Base-by-base conservation (phyloP, 2,888 invertebrate species). In the Melanotus villosus region DNA sequence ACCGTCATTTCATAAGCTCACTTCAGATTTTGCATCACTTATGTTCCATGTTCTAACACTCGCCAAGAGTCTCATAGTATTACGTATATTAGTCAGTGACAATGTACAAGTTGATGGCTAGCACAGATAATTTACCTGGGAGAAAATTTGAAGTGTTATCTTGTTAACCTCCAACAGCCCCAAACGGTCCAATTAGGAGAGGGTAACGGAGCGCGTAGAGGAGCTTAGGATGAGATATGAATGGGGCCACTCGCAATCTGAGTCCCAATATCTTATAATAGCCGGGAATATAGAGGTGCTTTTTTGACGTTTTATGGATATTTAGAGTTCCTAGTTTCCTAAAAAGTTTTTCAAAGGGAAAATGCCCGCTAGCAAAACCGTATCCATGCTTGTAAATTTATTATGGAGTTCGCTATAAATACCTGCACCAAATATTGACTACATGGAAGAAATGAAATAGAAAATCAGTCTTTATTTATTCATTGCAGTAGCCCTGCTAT, bases 161-260 rank as follows among this genome's bases (percentile, higher is more conserved):
- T 80, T 79, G 79, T 79, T 80, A 80, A 79, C 78, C 79, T 70
- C 76, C 75, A 77, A 77, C 76, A 78, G 73, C 78, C 77, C 78
- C 78, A 79, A 79, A 80, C 76, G 77, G 79, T 74, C 80, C 81
- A 81, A 81, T 81, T 81, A 81, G 79, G 77, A 68, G 75, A 73
- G 75, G 79, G 79, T 78, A 80, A 79, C 78, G 79, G 78, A 78
- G 76, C 77, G 77, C 63, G 76, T 76, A 76, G 76, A 75, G 75
- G 72, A 73, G 72, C 67, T 62, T 67, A 72, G 73, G 74, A 72
- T 75, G 74, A 77, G 78, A 77, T 80, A 79, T 78, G 78, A 79
- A 78, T 77, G 77, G 74, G 77, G 75, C 72, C 74, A 69, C 67
- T 73, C 69, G 70, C 72, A 70, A 72, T 72, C 71, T 73, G 68